Evolutionary conservation across 2,797 vertebrate genomes (phyloP), one percentile per base, ranked within the genome.

Genomic region (Falco novaeseelandiae): DNA sequence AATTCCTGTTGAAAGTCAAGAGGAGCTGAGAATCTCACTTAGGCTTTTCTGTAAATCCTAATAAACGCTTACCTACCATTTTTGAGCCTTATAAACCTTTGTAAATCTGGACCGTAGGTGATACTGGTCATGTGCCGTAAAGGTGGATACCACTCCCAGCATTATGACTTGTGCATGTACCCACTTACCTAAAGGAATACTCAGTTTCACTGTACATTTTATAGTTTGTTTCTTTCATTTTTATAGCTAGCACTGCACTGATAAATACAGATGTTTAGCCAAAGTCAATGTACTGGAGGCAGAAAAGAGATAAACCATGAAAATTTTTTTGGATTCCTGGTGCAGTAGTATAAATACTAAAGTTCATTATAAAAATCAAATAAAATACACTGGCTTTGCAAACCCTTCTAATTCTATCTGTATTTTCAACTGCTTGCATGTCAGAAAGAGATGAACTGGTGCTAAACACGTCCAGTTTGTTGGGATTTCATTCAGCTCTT

Each of bases 211-310:
- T 77, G 46, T 51, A 32, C 48, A 10, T 30, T 93, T 92, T 88
- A 80, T 14, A 38, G 81, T 83, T 94, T 92, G 66, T 83, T 95
- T 87, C 91, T 86, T 94, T 89, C 91, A 82, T 78, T 92, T 95
- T 94, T 96, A 96, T 88, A 90, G 93, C 97, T 94, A 90, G 65
- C 84, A 70, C 72, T 94, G 92, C 77, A 62, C 91, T 93, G 96
- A 96, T 94, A 97, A 97, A 97, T 93, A 66, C 29, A 72, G 90
- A 76, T 96, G 90, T 96, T 97, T 96, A 97, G 96, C 94, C 95
- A 95, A 92, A 97, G 96, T 91, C 89, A 94, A 54, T 25, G 90
- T 83, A 90, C 67, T 73, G 49, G 88, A 92, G 96, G 93, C 94
- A 97, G 94, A 93, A 97, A 93, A 87, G 86, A 97, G 83, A 97